Percentiles rank a stretch among this genome's conserved stretches.
Conservation (phyloP, 1,140 invertebrate species). For the Heliconius himera region DNA sequence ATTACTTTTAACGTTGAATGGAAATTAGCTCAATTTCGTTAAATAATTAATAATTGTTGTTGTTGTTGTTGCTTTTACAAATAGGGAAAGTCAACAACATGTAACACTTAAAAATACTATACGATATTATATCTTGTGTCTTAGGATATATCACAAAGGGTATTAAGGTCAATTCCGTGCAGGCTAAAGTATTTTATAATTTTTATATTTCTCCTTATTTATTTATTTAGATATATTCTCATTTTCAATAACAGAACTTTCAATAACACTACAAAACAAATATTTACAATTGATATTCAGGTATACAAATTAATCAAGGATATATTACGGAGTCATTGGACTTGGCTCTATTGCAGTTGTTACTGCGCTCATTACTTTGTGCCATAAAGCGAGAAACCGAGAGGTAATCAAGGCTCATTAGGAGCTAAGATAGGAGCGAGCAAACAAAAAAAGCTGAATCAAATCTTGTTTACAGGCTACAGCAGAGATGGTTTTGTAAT, state of each 20-base stretch:
- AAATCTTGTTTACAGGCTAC: background rate
- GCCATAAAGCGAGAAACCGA: conserved; percentile 25
- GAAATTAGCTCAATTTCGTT: background rate
- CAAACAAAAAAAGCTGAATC: conserved; percentile 9
- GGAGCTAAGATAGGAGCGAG: conserved; percentile 5
- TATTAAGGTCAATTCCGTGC: no score
- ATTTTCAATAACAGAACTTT: no score
- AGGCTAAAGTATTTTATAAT: no score
- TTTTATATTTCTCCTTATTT: no score
- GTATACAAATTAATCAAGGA: background rate
- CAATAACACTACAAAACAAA: no score
- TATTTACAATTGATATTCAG: background rate
- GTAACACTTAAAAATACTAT: background rate
- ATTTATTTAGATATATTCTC: no score
- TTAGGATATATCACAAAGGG: no score
- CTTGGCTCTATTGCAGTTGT: conserved; percentile 1
- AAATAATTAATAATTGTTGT: background rate
- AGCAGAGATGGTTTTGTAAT: background rate
- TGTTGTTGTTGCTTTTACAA: background rate
- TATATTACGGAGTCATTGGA: background rate
- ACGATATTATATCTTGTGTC: no score
- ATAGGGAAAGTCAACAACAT: background rate
- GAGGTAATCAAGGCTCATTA: conserved; percentile 32
- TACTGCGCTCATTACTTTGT: background rate
- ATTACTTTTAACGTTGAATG: background rate